Base-by-base conservation (phyloP, 2,113 vertebrate species). In the Morone chrysops region DNA sequence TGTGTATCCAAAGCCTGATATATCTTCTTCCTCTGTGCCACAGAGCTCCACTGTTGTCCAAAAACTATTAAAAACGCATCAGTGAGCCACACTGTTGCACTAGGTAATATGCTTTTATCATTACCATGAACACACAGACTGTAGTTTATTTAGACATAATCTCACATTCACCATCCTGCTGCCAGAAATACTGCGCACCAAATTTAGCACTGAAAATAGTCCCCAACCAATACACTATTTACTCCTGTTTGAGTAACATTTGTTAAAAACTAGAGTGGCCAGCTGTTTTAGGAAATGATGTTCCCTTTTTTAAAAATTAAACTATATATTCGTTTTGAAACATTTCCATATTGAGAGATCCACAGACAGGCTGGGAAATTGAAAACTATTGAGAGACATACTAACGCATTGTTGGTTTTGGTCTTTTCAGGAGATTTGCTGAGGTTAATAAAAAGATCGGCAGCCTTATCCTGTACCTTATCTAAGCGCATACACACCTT, bases 91-190 rank as follows among this genome's bases (percentile, higher is more conserved):
- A 47, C 7, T 1, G 17, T 18, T 61, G 17, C 18, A 8, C 17
- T 16, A 25, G 12, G 5, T 18, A 7, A 20, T 45, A 74, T n/a
- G 22, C 31, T 38, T 50, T 9, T 11, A 22, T 36, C 22, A 47
- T 59, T 73, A 73, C 10, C 25, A 50, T 74, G 12, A 74, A 50
- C 18, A 60, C 4, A 68, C 74, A 17, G 40, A 12, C 38, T 68
- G 22, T 5, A 18, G 38, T 56, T 67, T 36, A 31, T 36, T 53
- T 3, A 50, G 36, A 70, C 45, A 41, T 2, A 20, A 13, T 51
- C 12, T 17, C 22, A 57, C 56, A 25, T 16, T 17, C 48, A 40
- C 18, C 31, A 18, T 20, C 10, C n/a, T 43, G 4, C 40, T 56
- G 22, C 38, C 22, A 9, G 3, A 20, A 38, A n/a, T 25, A 18